A percentile compares a stretch with the other conserved stretches of the same genome.
These are phyloP conservation scores for Craterocephalus amniculus DNA, from an alignment of 2,797 vertebrate species.

Conservation along the genomic window DNA sequence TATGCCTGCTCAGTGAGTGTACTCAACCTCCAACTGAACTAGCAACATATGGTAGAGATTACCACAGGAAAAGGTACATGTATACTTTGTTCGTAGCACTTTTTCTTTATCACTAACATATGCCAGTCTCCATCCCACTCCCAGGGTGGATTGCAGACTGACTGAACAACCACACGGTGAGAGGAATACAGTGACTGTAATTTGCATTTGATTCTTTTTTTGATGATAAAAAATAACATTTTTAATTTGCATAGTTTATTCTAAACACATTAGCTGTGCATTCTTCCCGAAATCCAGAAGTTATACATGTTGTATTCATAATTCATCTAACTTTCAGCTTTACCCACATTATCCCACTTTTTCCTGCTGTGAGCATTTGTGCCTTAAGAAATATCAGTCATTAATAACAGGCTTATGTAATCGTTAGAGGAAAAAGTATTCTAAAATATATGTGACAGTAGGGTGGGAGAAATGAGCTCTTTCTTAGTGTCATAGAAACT, in stretches of 20 bases:
- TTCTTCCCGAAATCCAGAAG: conserved; percentile 8
- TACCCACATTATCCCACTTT: background rate
- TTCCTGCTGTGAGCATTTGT: background rate
- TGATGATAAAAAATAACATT: background rate
- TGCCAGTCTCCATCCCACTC: conserved; percentile 61
- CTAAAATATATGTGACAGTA: background rate
- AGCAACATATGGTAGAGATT: conserved; percentile 78
- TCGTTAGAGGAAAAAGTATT: background rate
- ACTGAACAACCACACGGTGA: conserved; percentile 40
- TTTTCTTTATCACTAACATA: conserved; percentile 80
- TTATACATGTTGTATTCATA: background rate
- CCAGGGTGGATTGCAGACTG: conserved; percentile 37
- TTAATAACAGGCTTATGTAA: background rate
- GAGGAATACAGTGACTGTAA: conserved; percentile 29
- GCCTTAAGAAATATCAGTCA: background rate
- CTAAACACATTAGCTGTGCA: conserved; percentile 1
- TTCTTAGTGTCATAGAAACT: no score
- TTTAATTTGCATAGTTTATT: conserved; percentile 28
- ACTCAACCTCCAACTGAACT: conserved; percentile 60
- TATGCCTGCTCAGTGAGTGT: conserved; percentile 44
- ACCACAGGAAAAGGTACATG: conserved; percentile 73
- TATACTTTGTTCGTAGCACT: conserved; percentile 61
- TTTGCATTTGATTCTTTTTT: conserved; percentile 1
- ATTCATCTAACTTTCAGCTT: background rate
- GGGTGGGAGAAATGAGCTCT: background rate